phyloP scores from a whole-genome alignment of 2,888 invertebrate genomes.

The Phytoseiulus persimilis region DNA sequence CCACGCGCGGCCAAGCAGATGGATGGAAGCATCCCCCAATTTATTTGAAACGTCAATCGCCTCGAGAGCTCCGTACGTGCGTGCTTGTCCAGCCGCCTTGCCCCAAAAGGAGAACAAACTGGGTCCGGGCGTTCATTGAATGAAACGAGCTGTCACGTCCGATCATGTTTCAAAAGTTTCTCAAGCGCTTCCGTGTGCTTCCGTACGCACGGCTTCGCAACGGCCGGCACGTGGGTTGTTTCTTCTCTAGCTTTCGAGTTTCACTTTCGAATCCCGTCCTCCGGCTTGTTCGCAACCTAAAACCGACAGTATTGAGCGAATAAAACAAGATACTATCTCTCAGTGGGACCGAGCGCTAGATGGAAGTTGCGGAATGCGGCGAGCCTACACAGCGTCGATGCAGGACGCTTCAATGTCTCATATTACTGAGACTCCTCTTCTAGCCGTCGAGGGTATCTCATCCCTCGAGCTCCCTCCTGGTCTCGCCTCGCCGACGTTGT shows the following conservation, averaged over 20 bases:
- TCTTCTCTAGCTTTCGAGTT: not conserved
- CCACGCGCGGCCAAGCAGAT: no score
- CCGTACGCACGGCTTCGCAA: not conserved
- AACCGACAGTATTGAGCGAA: not conserved
- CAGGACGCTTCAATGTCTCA: not conserved
- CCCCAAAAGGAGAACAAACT: not conserved
- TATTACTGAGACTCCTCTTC: not conserved
- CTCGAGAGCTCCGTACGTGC: not conserved
- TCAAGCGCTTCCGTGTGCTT: not conserved
- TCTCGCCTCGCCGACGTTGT: not conserved
- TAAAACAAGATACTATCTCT: not conserved
- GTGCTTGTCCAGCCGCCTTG: not conserved
- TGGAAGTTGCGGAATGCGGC: not conserved
- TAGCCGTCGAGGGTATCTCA: not conserved
- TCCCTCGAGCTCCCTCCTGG: not conserved
- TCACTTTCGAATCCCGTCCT: not conserved
- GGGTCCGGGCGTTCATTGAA: not conserved
- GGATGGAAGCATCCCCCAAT: no score
- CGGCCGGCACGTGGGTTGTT: not conserved
- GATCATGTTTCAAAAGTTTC: not conserved
- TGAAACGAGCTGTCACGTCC: not conserved
- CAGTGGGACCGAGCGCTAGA: not conserved
- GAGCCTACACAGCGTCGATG: not conserved
- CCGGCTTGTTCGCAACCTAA: not conserved
- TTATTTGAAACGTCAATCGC: no score